Evolutionary conservation across 2,113 vertebrate genomes (phyloP).

Genomic region (Isurus oxyrinchus): DNA sequence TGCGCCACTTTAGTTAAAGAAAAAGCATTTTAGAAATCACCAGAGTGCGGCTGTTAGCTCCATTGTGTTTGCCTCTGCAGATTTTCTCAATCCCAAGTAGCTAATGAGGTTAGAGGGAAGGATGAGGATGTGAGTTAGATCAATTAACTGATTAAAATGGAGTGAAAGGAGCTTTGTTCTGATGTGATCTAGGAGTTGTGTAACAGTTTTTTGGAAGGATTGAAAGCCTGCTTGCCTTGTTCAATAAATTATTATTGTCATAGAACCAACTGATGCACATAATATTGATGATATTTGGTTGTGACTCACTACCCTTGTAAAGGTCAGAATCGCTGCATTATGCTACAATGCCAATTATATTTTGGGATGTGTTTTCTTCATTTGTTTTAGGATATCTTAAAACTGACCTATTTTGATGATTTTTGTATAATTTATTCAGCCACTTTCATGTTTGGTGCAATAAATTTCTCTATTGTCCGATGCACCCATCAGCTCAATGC

Average conservation of each 20-base stretch:
- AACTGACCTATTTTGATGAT: not conserved
- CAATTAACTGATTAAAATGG: constrained; percentile 32
- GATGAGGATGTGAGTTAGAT: not conserved
- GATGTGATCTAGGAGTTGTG: constrained; percentile 4
- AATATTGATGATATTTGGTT: not conserved
- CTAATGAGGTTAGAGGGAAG: not conserved
- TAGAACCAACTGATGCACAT: not conserved
- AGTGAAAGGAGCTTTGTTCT: constrained; percentile 30
- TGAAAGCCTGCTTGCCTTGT: constrained; percentile 3
- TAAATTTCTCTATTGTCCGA: not conserved
- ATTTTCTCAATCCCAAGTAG: not conserved
- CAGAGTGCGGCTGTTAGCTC: not conserved
- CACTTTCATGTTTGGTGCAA: not conserved
- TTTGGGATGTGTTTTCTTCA: not conserved
- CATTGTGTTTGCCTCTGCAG: not conserved
- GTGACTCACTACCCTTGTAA: not conserved
- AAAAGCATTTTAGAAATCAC: not conserved
- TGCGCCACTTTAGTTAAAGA: not conserved
- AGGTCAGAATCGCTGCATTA: not conserved
- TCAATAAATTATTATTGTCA: not conserved
- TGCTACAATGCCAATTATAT: not conserved
- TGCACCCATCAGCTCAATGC: not conserved
- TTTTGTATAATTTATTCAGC: not conserved
- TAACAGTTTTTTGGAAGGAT: not conserved
- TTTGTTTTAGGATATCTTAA: not conserved